Base-by-base conservation (phyloP, 2,113 vertebrate species). In the Pachyramphus minor region DNA sequence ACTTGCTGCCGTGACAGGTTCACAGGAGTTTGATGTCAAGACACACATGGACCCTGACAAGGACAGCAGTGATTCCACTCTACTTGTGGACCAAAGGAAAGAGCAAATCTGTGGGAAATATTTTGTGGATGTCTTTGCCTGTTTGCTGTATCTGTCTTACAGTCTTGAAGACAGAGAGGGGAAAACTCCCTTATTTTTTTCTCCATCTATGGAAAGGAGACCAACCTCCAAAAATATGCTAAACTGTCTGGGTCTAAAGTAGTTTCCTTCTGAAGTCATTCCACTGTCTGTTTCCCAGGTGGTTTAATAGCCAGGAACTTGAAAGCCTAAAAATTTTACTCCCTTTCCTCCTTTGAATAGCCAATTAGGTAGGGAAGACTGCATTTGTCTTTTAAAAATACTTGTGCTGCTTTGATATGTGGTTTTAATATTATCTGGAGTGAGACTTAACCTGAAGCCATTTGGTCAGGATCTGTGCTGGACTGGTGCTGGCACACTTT, bases 11-110 rank as follows among this genome's bases (percentile, higher is more conserved):
- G 1, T 13, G 25, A 21, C 16, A 22, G 3, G 45, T 30, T 35
- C 35, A n/a, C n/a, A 2, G 53, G 63, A 2, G 3, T 49, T 58
- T 14, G 19, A 2, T 18, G 33, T 14, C 2, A 1, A 39, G 19
- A 18, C 5, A 2, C 0, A 7, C 7, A 37, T 41, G 59, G 39
- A 18, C 4, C 5, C 35, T 37, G 6, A 14, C 50, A 30, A 47
- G 35, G 37, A 31, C 77, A 73, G 22, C 73, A 47, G 33, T 1
- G 4, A 20, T 45, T 47, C 59, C 2, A 2, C 20, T 3, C 53
- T 45, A 30, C 20, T 30, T 19, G 14, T 9, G 50, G 23, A 15
- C 18, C 66, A 30, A 33, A 74, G 30, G 13, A 56, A 71, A 20
- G 16, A 78, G 9, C 33, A 62, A 4, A 3, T 53, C 64, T 28